Conservation (phyloP, 2,888 invertebrate genomes). For the Calameuta idolon region DNA sequence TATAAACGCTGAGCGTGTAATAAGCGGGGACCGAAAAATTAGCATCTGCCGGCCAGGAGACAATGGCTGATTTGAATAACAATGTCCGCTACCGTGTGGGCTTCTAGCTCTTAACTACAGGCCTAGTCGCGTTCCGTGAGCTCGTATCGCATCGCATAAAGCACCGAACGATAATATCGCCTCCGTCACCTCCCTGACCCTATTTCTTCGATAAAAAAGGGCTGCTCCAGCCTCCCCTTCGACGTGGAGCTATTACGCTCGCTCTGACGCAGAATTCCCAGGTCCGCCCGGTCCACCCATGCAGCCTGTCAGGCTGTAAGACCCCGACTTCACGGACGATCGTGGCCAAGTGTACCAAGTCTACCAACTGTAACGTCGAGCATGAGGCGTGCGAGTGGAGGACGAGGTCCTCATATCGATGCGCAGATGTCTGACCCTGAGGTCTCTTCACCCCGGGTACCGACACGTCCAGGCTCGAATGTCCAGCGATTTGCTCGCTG, state of each 20-base stretch:
- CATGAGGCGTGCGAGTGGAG: slow-evolving; percentile 25
- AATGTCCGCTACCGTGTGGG: slow-evolving; percentile 66
- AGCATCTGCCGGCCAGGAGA: slow-evolving; percentile 59
- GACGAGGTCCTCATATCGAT: slow-evolving; percentile 58
- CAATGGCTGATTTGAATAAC: slow-evolving; percentile 66
- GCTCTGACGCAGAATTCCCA: neutral
- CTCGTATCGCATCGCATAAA: neutral
- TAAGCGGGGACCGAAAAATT: slow-evolving; percentile 61
- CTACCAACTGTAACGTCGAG: neutral
- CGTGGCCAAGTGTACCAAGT: neutral
- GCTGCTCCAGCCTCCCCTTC: neutral
- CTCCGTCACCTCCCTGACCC: neutral
- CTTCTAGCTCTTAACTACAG: slow-evolving; percentile 59
- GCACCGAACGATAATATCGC: neutral
- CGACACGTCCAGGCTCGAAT: slow-evolving; percentile 26
- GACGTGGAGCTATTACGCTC: neutral
- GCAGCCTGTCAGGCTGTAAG: neutral
- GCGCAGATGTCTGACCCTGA: slow-evolving; percentile 60
- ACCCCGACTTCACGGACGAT: neutral
- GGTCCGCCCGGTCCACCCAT: neutral
- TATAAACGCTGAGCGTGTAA: slow-evolving; percentile 61
- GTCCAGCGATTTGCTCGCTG: slow-evolving; percentile 28
- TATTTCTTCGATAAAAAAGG: neutral
- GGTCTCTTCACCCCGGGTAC: slow-evolving; percentile 50
- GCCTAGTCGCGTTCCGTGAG: slow-evolving; percentile 39